These are phyloP conservation scores for Pseudopodoces humilis DNA, from an alignment of 2,113 vertebrate genomes.

Conservation along the genomic window DNA sequence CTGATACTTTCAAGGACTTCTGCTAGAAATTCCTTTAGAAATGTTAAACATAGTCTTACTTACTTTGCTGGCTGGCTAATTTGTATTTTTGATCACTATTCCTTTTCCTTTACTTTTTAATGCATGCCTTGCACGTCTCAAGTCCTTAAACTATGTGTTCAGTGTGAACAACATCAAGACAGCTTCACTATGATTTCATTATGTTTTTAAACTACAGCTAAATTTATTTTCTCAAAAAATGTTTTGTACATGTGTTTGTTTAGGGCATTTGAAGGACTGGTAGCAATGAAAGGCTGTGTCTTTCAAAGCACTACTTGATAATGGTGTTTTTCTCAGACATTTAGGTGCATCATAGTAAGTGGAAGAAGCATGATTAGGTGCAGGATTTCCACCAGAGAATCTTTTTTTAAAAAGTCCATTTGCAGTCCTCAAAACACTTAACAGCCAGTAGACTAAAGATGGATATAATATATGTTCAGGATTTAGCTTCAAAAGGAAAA, in stretches of 20 bases:
- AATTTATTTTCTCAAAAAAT: neutral
- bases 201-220: neutral
- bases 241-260: neutral
- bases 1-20: neutral
- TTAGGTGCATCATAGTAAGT: neutral
- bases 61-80: neutral
- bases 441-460: neutral
- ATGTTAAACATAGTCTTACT: neutral
- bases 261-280: neutral
- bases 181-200: neutral
- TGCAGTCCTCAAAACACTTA: neutral
- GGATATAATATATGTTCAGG: neutral
- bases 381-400: neutral
- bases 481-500: neutral
- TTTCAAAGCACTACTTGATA: neutral
- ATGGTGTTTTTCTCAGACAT: neutral
- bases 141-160: neutral
- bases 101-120: neutral
- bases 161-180: neutral
- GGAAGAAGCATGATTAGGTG: neutral
- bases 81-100: neutral
- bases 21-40: neutral
- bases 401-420: neutral
- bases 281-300: neutral
- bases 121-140: neutral